Base-by-base conservation (phyloP, 2,888 invertebrate genomes). In the Eupsilia transversa region DNA sequence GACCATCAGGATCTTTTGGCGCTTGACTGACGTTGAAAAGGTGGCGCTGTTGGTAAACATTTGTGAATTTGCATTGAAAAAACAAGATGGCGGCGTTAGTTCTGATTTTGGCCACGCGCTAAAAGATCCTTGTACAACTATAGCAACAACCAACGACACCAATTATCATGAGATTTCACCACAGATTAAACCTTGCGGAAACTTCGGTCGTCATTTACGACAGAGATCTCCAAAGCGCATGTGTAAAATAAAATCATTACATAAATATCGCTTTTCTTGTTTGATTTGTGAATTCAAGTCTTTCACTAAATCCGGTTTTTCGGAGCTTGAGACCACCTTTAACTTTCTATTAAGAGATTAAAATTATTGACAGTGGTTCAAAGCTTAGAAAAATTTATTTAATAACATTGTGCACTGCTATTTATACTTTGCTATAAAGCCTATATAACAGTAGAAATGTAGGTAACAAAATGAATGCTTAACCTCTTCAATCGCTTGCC, bases 391-490 rank as follows among this genome's bases (percentile, higher is more conserved):
- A 33, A 49, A 7, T 49, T 20, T 10, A 17, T 65, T 65, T 12
- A 30, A 12, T 67, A 41, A 33, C 66, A 71, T 33, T 33, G 1
- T 66, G 71, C 71, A 66, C 33, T 20, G 54, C 20, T 35, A 20
- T 65, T n/a, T 43, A 65, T n/a, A 64, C 52, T 70, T 12, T 52
- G 30, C 66, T 43, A 20, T 20, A 14, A 20, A 67, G 2, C 54
- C 14, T 54, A 9, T n/a, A 33, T 33, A n/a, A 41, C 9, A 14
- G 4, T 41, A 7, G 14, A n/a, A 10, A 33, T 65, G 23, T 72
- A 72, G 20, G 38, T 27, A 57, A 33, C 7, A 64, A 73, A 49
- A 43, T n/a, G 74, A 74, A 64, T 72, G 72, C 63, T 57, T 14
- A 52, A 59, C 4, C 20, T 14, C 23, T 46, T 49, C 10, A 6